phyloP scores from a whole-genome alignment of 2,113 vertebrate genomes.

The Corythornis madagascariensis region DNA sequence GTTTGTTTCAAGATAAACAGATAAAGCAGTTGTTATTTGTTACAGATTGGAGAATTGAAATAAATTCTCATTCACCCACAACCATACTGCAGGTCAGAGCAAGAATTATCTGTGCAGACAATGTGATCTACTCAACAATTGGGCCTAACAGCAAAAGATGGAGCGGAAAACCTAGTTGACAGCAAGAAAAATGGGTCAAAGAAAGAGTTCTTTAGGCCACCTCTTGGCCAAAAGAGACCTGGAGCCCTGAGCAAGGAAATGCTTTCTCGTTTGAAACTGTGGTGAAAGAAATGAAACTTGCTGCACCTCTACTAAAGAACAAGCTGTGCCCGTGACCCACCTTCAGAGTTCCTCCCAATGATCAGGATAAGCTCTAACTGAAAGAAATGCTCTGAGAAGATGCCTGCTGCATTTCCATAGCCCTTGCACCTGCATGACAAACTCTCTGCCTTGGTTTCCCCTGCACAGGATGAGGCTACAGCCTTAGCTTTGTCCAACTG shows the following conservation, averaged over 20 bases:
- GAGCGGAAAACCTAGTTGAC: neutral
- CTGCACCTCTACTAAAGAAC: neutral
- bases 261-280: neutral
- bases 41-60: neutral
- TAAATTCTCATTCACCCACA: neutral
- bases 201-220: neutral
- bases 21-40: neutral
- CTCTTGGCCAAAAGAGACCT: neutral
- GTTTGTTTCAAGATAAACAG: neutral
- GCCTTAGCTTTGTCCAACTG: neutral
- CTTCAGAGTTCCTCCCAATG: neutral
- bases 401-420: neutral
- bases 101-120: neutral
- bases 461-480: neutral
- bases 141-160: neutral
- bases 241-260: neutral
- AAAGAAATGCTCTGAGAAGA: neutral
- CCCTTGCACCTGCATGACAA: neutral
- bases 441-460: neutral
- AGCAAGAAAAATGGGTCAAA: neutral
- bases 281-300: neutral
- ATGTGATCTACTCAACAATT: neutral
- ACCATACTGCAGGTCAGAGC: neutral
- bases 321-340: neutral
- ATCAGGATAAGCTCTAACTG: neutral